Base-by-base conservation (phyloP, 2,113 vertebrate species). In the Protomyctophum bolini region DNA sequence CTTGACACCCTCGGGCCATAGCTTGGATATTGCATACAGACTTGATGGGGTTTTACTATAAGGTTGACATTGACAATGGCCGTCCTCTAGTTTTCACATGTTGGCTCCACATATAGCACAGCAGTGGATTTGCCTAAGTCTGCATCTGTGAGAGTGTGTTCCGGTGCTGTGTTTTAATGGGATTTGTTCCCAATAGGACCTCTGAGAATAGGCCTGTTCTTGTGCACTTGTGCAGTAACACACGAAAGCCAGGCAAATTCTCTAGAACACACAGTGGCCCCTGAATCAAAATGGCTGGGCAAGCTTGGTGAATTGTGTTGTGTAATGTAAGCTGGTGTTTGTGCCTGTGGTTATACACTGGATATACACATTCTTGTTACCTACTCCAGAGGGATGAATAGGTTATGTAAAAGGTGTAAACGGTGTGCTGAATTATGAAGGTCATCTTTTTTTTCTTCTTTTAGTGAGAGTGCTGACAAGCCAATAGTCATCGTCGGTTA, bases 91-190 rank as follows among this genome's bases (percentile, higher is more conserved):
- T 58, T 76, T 80, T 83, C 56, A 66, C 85, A 83, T 78, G 46
- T 82, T 63, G 68, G 77, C 50, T 76, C 83, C 62, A 83, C 67
- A 89, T 86, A 58, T 73, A 81, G 75, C 78, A 71, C 72, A 29
- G 61, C 60, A 33, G 80, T 86, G 87, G 50, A 81, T 81, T 83
- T 89, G 56, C 71, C 80, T 68, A 80, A 74, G 73, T 63, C 70
- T 11, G 69, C 41, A 10, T 68, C 63, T 63, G 49, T 46, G 61
- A 60, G 56, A 62, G 68, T 28, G 68, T 28, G 15, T 57, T 58
- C n/a, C n/a, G 2, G 9, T 66, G 63, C 46, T 67, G 55, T 66
- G 33, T 50, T 12, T n/a, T 74, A 69, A 80, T 77, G 63, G 67
- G 47, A 29, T 69, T 56, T 69, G 67, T 68, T 82, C 33, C 68